A percentile compares a stretch with the other conserved stretches of the same genome.
Conservation (phyloP, 2,797 vertebrate species). For the Melanotaenia trifasciata region DNA sequence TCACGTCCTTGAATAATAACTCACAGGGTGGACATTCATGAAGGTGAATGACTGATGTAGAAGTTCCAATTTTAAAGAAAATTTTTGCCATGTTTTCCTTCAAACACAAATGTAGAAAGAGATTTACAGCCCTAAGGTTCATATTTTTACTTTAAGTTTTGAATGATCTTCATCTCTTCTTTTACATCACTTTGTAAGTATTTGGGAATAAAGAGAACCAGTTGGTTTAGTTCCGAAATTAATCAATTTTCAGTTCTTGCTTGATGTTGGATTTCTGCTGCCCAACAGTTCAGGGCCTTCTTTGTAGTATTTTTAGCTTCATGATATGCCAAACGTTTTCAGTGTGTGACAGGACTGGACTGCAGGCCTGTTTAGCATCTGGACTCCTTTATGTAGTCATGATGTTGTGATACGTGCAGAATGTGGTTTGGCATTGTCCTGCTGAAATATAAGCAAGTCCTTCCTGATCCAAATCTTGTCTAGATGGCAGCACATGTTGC, state of each 20-base stretch:
- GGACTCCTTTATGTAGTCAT: slow-evolving; percentile 4
- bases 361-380: slow-evolving; percentile 13
- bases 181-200: not conserved
- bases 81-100: not conserved
- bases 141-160: not conserved
- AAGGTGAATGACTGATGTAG: not conserved
- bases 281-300: slow-evolving; percentile 4
- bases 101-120: not conserved
- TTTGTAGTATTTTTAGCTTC: slow-evolving; percentile 30
- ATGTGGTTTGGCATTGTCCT: not conserved
- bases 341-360: not conserved
- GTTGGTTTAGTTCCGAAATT: not conserved
- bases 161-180: not conserved
- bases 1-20: slow-evolving; percentile 41
- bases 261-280: slow-evolving; percentile 4
- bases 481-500: not conserved
- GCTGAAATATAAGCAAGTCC: slow-evolving; percentile 5
- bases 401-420: slow-evolving; percentile 19
- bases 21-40: not conserved
- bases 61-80: not conserved
- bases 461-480: not conserved
- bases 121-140: not conserved
- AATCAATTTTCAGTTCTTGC: not conserved
- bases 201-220: not conserved
- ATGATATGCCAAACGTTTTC: slow-evolving; percentile 20